phyloP scores from a whole-genome alignment of 2,113 vertebrate species.

The Agelaius phoeniceus region DNA sequence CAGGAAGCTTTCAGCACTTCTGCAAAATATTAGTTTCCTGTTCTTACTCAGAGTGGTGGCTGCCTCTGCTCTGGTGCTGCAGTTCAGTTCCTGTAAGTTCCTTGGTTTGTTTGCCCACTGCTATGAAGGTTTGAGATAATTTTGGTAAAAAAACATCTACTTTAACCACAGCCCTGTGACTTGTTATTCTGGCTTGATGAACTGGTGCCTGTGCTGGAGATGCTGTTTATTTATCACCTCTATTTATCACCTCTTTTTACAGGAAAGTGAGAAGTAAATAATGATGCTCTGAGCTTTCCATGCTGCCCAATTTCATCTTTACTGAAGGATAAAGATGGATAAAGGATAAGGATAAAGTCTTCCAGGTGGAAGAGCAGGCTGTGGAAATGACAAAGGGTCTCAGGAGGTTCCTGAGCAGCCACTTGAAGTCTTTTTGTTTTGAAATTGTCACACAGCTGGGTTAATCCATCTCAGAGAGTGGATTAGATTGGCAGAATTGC shows the following conservation, averaged over 20 bases:
- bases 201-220: not conserved
- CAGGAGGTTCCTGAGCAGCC: too few relatives aligned
- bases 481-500: too few relatives aligned
- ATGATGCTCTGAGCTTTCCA: not conserved
- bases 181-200: not conserved
- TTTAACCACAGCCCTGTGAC: not conserved
- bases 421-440: too few relatives aligned
- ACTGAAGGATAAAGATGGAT: not conserved
- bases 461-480: too few relatives aligned
- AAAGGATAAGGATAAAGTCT: too few relatives aligned
- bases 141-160: not conserved
- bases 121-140: not conserved
- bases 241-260: not conserved
- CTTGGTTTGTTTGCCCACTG: conserved; percentile 27
- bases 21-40: not conserved
- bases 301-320: not conserved
- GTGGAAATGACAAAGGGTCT: too few relatives aligned
- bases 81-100: not conserved
- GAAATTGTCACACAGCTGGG: too few relatives aligned
- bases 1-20: not conserved
- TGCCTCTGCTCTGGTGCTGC: not conserved
- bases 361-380: not conserved
- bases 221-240: not conserved
- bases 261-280: not conserved
- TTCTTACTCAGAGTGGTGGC: not conserved